Conservation (phyloP, 53 echinoderm and acorn worm genomes). For the Arbacia lixula region DNA sequence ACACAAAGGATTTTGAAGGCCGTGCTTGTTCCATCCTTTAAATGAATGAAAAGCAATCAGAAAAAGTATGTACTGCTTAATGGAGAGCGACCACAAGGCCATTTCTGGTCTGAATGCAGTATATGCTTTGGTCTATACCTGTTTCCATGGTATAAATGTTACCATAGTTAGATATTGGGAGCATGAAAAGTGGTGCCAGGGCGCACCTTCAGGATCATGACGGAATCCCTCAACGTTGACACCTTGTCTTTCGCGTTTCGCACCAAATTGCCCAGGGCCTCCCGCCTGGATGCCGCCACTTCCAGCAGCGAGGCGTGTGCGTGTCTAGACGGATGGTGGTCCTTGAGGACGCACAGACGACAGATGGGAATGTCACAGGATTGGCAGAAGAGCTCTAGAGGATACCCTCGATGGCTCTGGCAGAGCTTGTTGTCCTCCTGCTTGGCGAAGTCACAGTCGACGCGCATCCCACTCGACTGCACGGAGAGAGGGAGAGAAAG, state of each 20-base stretch:
- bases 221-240: conserved; percentile 64
- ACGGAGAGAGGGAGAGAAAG: not conserved
- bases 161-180: too few relatives aligned
- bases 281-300: conserved; percentile 71
- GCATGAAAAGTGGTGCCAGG: not conserved
- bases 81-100: too few relatives aligned
- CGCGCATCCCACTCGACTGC: conserved; percentile 73
- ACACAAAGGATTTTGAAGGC: too few relatives aligned
- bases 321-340: conserved; percentile 75
- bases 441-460: conserved; percentile 73
- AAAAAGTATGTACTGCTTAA: too few relatives aligned
- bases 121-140: too few relatives aligned
- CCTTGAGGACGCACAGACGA: conserved; percentile 77
- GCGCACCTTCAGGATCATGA: conserved; percentile 42
- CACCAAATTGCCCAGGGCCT: conserved; percentile 23
- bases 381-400: conserved; percentile 89
- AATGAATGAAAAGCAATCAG: too few relatives aligned
- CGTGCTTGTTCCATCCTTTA: too few relatives aligned
- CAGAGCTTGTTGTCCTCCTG: conserved; percentile 75
- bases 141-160: too few relatives aligned
- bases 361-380: conserved; percentile 96
- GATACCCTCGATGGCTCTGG: conserved; percentile 74
- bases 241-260: conserved; percentile 72
- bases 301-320: conserved; percentile 71
- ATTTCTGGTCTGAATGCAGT: too few relatives aligned